Evolutionary conservation across 2,888 invertebrate genomes (phyloP).

Genomic region (Ceriagrion tenellum): DNA sequence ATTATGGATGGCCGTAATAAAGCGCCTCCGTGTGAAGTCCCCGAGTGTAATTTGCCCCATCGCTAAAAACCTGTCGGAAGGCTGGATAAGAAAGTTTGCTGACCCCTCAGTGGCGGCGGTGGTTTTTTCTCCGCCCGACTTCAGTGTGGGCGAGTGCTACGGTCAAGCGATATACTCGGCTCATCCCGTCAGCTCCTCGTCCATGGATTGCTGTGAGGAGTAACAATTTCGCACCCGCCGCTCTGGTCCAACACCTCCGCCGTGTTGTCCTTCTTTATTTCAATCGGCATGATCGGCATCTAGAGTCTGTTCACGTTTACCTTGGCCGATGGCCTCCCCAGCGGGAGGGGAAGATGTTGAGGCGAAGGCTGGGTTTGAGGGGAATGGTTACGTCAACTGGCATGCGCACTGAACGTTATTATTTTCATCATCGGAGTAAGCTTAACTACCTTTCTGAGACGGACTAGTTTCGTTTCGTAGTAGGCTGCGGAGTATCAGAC

Average conservation of each 20-base stretch:
- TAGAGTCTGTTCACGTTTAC: neutral
- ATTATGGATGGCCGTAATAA: neutral
- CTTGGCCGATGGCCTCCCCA: too few species aligned
- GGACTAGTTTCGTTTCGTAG: too few species aligned
- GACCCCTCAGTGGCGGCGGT: neutral
- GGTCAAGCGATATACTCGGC: neutral
- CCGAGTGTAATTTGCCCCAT: neutral
- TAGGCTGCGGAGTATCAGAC: too few species aligned
- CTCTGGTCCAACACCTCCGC: neutral
- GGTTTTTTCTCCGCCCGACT: neutral
- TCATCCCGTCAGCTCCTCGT: neutral
- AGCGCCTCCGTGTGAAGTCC: neutral
- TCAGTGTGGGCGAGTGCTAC: neutral
- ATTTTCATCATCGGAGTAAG: too few species aligned
- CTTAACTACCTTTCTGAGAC: too few species aligned
- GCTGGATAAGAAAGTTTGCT: neutral
- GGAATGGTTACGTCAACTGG: too few species aligned
- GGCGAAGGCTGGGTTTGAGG: too few species aligned
- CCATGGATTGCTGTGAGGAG: neutral
- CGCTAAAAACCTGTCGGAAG: conserved; percentile 5
- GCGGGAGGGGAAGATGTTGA: too few species aligned
- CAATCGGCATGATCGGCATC: neutral
- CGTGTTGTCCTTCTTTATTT: neutral
- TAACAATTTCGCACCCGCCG: neutral
- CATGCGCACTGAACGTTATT: too few species aligned